Evolutionary conservation across 1,140 invertebrate species (phyloP), one percentile per base, ranked within the genome.

Genomic region (Anadara kagoshimensis): DNA sequence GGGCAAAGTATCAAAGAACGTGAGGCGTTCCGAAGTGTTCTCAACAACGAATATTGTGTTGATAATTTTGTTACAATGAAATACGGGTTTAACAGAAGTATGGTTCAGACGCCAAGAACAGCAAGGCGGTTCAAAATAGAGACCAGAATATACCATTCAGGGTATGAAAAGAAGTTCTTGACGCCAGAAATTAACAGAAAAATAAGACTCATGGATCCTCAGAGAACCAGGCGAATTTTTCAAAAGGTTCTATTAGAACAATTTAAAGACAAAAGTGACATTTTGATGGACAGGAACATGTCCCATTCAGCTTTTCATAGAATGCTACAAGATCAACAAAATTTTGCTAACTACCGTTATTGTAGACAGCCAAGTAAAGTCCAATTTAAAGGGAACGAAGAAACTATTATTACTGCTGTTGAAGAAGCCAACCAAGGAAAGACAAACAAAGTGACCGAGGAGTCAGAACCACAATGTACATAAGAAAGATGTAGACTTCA

Each of bases 1-100:
- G 59, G 63, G 26, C 63, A 45, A 44, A 56, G 36, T 22, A 59
- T 71, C 5, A 24, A 56, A 44, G 69, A 71, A 20, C 51, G 63
- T 12, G 63, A 44, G n/a, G 69, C 69, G 12, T 71, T 63, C 7
- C 59, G 63, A n/a, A 16, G 63, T 11, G 69, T 71, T 12, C 47
- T 71, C 18, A 71, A 63, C 61, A 56, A 71, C 20, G 69, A 71
- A 10, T 71, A 71, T 18, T 54, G 29, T 18, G 69, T 71, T 20
- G 29, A 45, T n/a, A 62, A 71, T 43, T 71, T 71, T 61, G 63
- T 56, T 24, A 71, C 69, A 16, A 71, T 71, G 69, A 61, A 71
- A 8, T 43, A 20, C 20, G 29, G 49, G 5, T 71, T 71, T 51
- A 62, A 29, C 16, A 29, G 69, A 16, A 49, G 63, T n/a, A n/a